These are phyloP conservation scores for Ichneumoninae sp. DNA, from an alignment of 2,888 invertebrate species.

Conservation along the genomic window DNA sequence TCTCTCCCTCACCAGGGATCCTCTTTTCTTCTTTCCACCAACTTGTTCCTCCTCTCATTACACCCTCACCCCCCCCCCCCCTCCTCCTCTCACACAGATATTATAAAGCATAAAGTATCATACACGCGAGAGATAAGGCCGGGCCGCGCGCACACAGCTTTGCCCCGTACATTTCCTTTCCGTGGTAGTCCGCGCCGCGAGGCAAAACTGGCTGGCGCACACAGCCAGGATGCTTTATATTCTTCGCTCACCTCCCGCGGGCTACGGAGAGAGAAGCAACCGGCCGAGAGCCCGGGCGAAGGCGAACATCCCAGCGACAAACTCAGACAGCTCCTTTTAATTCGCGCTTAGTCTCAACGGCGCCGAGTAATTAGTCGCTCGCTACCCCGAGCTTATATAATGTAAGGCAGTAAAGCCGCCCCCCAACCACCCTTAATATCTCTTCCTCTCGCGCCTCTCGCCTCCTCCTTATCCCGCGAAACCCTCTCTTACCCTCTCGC, in stretches of 20 bases:
- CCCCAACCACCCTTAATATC: not conserved
- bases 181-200: constrained; percentile 53
- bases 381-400: constrained; percentile 69
- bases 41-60: constrained; percentile 62
- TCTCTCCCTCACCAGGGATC: too few species aligned
- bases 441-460: constrained; percentile 23
- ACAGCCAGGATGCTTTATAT: constrained; percentile 67
- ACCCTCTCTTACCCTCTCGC: constrained; percentile 53
- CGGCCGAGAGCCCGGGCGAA: constrained; percentile 60
- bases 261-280: constrained; percentile 52
- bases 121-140: constrained; percentile 8
- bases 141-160: not conserved
- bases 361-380: constrained; percentile 83
- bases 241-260: constrained; percentile 66
- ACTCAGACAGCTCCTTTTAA: constrained; percentile 81
- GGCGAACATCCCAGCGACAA: constrained; percentile 78
- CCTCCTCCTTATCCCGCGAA: constrained; percentile 42
- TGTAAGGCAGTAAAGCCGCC: constrained; percentile 69
- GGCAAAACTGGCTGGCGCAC: constrained; percentile 58
- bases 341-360: constrained; percentile 82
- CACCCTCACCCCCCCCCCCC: not conserved
- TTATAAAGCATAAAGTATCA: constrained; percentile 34
- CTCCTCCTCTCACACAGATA: constrained; percentile 27
- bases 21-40: constrained; percentile 50
- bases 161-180: constrained; percentile 54